Conservation (phyloP, 2,888 invertebrate species). For the Amiota communis region DNA sequence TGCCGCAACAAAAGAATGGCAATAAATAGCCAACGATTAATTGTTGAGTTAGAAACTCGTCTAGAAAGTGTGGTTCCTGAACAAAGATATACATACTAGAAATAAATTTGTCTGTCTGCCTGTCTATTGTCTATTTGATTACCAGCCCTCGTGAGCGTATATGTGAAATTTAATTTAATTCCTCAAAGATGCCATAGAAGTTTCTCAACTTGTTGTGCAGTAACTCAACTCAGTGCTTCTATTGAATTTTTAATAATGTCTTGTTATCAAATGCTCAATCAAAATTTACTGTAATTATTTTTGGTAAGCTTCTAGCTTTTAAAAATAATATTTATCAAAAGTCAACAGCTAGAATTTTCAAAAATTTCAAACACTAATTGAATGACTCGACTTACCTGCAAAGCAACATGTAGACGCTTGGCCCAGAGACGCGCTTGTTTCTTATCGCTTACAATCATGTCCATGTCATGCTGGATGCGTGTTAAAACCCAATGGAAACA, state of each 20-base stretch:
- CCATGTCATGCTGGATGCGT: conserved; percentile 87
- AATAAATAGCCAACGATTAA: conserved; percentile 18
- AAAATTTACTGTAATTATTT: no score
- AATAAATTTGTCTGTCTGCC: neutral
- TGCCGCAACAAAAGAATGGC: neutral
- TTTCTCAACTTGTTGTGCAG: neutral
- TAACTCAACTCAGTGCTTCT: neutral
- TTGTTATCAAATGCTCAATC: neutral
- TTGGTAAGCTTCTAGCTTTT: neutral
- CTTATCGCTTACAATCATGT: conserved; percentile 90
- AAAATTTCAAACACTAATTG: neutral
- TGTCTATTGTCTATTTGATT: neutral
- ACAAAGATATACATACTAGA: neutral
- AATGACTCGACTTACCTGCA: conserved; percentile 73
- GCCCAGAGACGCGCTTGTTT: conserved; percentile 89
- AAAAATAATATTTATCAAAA: neutral
- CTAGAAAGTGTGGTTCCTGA: neutral
- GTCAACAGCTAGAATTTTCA: neutral
- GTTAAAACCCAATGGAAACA: conserved; percentile 89
- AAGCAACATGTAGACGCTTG: conserved; percentile 86
- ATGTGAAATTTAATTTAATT: conserved; percentile 16
- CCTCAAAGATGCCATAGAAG: neutral
- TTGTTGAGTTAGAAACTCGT: conserved; percentile 1
- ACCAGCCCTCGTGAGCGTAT: neutral
- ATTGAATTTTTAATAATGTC: neutral